Conservation (phyloP, 2,888 invertebrate genomes). For the Tenthredo amoena region DNA sequence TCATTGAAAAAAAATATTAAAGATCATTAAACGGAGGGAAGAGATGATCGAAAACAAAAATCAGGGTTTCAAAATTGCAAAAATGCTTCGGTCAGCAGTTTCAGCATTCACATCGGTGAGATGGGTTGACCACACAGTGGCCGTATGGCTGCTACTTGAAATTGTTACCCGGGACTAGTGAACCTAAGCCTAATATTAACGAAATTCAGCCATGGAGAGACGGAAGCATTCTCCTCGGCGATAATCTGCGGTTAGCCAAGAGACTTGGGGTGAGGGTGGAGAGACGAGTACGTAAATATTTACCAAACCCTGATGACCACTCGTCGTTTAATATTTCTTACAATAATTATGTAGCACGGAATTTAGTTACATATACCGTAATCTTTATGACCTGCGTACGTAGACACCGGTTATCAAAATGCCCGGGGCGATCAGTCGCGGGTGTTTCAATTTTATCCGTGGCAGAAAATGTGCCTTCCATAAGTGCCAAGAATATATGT, state of each 20-base stretch:
- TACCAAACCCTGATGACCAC: conserved; percentile 51
- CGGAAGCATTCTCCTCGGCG: neutral
- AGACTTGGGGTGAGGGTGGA: neutral
- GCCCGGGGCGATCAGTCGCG: neutral
- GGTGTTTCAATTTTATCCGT: neutral
- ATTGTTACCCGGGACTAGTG: too few relatives aligned
- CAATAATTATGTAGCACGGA: neutral
- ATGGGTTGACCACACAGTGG: too few relatives aligned
- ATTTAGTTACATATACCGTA: conserved; percentile 44
- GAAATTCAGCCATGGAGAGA: neutral
- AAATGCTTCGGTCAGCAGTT: too few relatives aligned
- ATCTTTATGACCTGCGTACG: conserved; percentile 51
- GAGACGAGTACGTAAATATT: neutral
- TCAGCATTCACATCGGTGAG: too few relatives aligned
- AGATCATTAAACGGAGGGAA: neutral
- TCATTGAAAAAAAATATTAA: too few relatives aligned
- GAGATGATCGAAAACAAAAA: neutral
- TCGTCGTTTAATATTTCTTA: conserved; percentile 32
- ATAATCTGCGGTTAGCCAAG: neutral
- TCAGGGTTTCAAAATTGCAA: neutral
- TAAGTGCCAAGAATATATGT: too few relatives aligned
- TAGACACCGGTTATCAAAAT: conserved; percentile 49
- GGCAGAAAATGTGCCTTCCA: neutral
- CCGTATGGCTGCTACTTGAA: too few relatives aligned
- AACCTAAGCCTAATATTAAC: too few relatives aligned